phyloP scores from a whole-genome alignment of 2,797 vertebrate species.

The Sebastes aleutianus region DNA sequence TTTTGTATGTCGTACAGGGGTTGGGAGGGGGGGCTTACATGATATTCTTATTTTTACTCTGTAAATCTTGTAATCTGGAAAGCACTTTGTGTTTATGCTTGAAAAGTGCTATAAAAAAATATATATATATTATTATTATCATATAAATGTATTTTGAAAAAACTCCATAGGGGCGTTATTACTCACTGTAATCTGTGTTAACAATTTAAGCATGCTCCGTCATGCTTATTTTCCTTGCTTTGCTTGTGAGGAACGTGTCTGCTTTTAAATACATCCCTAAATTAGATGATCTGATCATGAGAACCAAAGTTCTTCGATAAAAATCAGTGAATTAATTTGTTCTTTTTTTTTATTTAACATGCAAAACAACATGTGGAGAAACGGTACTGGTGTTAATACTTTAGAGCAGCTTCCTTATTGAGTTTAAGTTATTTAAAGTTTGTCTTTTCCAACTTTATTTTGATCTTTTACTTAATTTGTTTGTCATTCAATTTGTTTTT shows the following conservation, averaged over 20 bases:
- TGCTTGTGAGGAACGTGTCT: neutral
- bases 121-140: too few species aligned
- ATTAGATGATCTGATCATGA: neutral
- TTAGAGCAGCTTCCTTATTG: neutral
- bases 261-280: neutral
- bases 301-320: neutral
- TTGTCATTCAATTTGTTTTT: neutral
- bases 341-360: neutral
- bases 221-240: neutral
- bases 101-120: too few species aligned
- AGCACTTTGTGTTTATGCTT: too few species aligned
- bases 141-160: too few species aligned
- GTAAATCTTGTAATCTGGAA: too few species aligned
- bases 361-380: neutral
- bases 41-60: too few species aligned
- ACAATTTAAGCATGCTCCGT: neutral
- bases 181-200: neutral
- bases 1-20: too few species aligned
- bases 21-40: too few species aligned
- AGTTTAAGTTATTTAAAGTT: too few species aligned
- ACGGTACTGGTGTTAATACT: neutral
- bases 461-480: neutral
- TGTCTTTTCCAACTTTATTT: neutral
- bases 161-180: neutral
- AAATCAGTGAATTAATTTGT: neutral